phyloP scores from a whole-genome alignment of 2,113 vertebrate genomes.

The Ceyx cyanopectus region DNA sequence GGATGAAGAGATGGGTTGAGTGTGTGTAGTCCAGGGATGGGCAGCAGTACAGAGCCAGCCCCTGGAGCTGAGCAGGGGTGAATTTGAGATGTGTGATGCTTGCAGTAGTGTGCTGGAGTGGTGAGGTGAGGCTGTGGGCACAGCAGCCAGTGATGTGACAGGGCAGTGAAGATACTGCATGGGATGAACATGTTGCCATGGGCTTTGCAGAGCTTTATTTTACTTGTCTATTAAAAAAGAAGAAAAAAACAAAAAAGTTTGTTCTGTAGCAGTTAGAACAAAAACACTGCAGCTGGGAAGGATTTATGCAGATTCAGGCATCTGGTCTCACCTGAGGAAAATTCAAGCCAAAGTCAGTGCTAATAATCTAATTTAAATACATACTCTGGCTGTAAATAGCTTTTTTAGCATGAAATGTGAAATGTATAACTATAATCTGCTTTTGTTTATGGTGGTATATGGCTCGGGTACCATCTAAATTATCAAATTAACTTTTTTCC shows the following conservation, averaged over 20 bases:
- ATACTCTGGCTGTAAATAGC: background rate
- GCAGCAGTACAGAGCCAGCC: background rate
- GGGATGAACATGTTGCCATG: background rate
- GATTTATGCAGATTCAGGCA: background rate
- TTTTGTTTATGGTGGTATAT: background rate
- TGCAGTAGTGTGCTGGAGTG: background rate
- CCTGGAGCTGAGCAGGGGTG: background rate
- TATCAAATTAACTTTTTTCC: background rate
- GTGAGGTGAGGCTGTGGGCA: background rate
- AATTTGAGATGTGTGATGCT: background rate
- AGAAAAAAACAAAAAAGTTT: background rate
- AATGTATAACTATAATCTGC: background rate
- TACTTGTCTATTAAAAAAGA: background rate
- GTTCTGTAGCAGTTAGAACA: background rate
- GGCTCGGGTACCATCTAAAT: background rate
- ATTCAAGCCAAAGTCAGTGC: background rate
- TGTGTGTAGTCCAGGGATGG: fast-evolving
- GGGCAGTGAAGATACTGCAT: background rate
- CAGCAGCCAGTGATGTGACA: background rate
- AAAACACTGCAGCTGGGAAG: background rate
- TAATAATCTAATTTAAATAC: background rate
- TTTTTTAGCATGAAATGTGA: background rate
- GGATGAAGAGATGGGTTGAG: background rate
- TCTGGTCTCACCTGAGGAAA: background rate
- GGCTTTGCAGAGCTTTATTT: background rate